phyloP scores from a whole-genome alignment of 2,113 vertebrate genomes.

The Dromaius novaehollandiae region DNA sequence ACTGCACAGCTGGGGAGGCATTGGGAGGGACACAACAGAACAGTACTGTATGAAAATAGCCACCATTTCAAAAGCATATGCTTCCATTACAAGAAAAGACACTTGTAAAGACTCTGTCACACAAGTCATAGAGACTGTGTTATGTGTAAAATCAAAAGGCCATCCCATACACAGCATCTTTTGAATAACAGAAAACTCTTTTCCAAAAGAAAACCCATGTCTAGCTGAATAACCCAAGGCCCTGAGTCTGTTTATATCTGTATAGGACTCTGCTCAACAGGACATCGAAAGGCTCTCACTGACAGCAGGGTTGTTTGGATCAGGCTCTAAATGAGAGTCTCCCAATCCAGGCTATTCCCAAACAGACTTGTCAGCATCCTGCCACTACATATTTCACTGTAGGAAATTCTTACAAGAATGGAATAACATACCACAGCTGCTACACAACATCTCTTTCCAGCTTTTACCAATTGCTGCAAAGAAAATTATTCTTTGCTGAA shows the following conservation, averaged over 20 bases:
- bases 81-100: not conserved
- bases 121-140: not conserved
- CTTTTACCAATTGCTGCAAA: not conserved
- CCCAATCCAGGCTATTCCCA: not conserved
- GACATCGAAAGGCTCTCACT: not conserved
- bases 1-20: not conserved
- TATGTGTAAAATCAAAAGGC: not conserved
- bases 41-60: not conserved
- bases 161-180: not conserved
- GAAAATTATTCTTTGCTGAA: slow-evolving; percentile 20
- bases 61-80: not conserved
- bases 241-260: not conserved
- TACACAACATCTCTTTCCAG: not conserved
- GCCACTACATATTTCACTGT: not conserved
- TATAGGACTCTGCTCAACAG: fast-evolving
- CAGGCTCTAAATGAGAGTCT: fast-evolving
- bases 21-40: not conserved
- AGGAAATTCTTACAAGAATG: not conserved
- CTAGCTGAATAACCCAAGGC: not conserved
- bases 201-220: not conserved
- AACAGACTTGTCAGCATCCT: not conserved
- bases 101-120: not conserved
- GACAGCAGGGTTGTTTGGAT: fast-evolving
- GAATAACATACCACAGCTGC: not conserved
- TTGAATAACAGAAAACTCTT: not conserved